Percentiles rank a stretch among this genome's conserved stretches.
phyloP scores from a whole-genome alignment of 2,113 vertebrate genomes.

The Pycnonotus jocosus region DNA sequence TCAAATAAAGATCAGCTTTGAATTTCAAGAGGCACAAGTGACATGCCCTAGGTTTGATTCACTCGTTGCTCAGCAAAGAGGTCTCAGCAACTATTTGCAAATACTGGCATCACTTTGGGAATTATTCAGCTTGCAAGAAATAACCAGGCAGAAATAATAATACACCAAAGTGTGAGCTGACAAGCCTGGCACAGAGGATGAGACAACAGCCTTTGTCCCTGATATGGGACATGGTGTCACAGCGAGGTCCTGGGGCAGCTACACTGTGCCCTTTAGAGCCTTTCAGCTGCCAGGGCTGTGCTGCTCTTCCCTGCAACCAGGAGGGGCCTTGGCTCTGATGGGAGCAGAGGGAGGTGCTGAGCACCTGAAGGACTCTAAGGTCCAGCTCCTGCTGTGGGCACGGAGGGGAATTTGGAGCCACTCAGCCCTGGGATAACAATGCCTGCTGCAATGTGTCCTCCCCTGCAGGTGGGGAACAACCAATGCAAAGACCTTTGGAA shows the following conservation, averaged over 20 bases:
- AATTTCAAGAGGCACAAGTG: background rate
- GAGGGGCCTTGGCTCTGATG: rapidly evolving
- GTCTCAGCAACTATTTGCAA: background rate
- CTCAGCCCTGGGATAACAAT: background rate
- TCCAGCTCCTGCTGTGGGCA: background rate
- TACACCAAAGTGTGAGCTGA: background rate
- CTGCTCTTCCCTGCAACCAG: background rate
- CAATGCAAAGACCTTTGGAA: background rate
- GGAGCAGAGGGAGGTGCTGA: background rate
- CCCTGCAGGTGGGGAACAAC: background rate
- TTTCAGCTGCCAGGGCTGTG: background rate
- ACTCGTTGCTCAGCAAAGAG: background rate
- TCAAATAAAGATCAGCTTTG: background rate
- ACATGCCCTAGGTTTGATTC: background rate
- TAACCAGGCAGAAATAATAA: background rate
- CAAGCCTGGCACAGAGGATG: background rate
- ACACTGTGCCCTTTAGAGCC: background rate
- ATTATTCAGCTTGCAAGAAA: background rate
- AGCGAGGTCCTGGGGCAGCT: background rate
- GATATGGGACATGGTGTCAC: background rate
- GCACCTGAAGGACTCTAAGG: background rate
- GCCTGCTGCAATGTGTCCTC: background rate
- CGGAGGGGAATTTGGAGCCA: background rate
- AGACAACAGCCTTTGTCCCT: background rate
- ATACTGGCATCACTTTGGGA: background rate